Conservation (phyloP, 1,140 invertebrate species). For the Elysia chlorotica region DNA sequence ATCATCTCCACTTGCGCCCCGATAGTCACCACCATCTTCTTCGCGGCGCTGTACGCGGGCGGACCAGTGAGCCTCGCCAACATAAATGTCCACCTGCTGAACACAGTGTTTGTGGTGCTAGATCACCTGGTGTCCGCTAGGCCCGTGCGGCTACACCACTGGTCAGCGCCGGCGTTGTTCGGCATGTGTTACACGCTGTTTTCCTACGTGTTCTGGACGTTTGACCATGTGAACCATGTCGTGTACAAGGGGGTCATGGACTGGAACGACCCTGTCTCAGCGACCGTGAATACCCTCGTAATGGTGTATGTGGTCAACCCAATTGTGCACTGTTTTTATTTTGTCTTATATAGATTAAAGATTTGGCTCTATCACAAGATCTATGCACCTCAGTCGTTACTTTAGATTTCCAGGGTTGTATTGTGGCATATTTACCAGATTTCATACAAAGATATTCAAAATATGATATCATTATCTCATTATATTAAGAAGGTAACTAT, state of each 20-base stretch:
- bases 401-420: too few relatives aligned
- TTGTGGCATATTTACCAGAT: too few relatives aligned
- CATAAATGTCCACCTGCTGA: constrained; percentile 40
- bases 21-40: constrained; percentile 41
- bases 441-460: too few relatives aligned
- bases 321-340: constrained; percentile 34
- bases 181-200: constrained; percentile 40
- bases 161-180: constrained; percentile 35
- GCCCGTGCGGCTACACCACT: constrained; percentile 45
- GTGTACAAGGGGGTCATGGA: constrained; percentile 43
- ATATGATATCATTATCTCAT: too few relatives aligned
- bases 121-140: constrained; percentile 33
- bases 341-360: constrained; percentile 28
- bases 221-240: constrained; percentile 35
- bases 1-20: constrained; percentile 30
- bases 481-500: too few relatives aligned
- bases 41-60: constrained; percentile 31
- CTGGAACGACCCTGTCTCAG: constrained; percentile 42
- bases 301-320: constrained; percentile 32
- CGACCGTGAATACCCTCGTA: constrained; percentile 15
- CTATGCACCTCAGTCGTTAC: too few relatives aligned
- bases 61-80: background rate
- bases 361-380: constrained; percentile 22
- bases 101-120: constrained; percentile 36
- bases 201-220: constrained; percentile 40